Base-by-base conservation (phyloP, 37 sponge, comb jelly and placozoan genomes). In the Halichondria panicea region DNA sequence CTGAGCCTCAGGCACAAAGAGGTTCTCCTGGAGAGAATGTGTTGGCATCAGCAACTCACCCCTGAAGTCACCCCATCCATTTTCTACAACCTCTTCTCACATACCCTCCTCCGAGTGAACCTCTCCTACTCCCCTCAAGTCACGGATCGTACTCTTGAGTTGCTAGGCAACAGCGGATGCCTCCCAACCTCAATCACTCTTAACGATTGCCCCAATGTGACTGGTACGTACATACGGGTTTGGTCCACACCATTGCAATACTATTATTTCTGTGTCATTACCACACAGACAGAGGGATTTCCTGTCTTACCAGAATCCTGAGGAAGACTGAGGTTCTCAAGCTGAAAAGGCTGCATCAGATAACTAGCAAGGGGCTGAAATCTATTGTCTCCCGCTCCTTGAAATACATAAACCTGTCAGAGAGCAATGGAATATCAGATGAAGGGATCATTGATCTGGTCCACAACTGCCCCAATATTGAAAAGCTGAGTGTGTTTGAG, bases 241-340 rank as follows among this genome's bases (percentile, higher is more conserved):
- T n/a, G n/a, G n/a, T n/a, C n/a, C n/a, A n/a, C n/a, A n/a, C n/a
- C n/a, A n/a, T n/a, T n/a, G n/a, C n/a, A n/a, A n/a, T n/a, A n/a
- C n/a, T n/a, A n/a, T n/a, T n/a, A n/a, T n/a, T n/a, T n/a, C n/a
- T n/a, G n/a, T n/a, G n/a, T n/a, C n/a, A n/a, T n/a, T n/a, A n/a
- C n/a, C n/a, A n/a, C n/a, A n/a, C 50, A 91, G 92, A 82, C 55
- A 84, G 84, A 55, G 94, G 94, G 1, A 78, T 93, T 25, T 36
- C 55, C 35, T 37, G 55, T 33, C 30, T 93, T 24, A 55, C 69
- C 28, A 72, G 55, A 21, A 72, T 86, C 33, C 57, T 81, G 22
- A 75, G 58, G 13, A 66, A 80, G 32, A 60, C 65, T 22, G 87
- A 78, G 46, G 57, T 77, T 44, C 27, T 93, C n/a, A 63, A 55